A percentile compares a stretch with the other conserved stretches of the same genome.
Evolutionary conservation across 2,113 vertebrate species (phyloP).

Genomic region (Pithys albifrons): DNA sequence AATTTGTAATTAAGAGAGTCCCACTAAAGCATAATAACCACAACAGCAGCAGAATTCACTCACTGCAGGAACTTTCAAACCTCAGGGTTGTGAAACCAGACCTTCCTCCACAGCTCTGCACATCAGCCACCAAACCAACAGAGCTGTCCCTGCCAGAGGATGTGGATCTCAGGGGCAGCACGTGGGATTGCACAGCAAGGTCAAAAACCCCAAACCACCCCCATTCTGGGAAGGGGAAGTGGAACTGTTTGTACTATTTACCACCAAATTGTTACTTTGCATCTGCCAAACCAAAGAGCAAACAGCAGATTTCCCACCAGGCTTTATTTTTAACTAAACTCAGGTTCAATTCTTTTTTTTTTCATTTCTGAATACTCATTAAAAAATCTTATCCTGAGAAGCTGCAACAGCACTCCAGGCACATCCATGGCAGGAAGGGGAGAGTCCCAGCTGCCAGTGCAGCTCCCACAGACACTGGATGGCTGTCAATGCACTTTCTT

Average conservation of each 20-base stretch:
- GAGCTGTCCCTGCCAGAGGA: background rate
- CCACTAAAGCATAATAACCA: background rate
- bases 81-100: accelerated
- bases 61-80: background rate
- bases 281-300: background rate
- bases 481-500: background rate
- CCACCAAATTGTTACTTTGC: background rate
- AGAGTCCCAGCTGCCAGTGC: background rate
- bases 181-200: background rate
- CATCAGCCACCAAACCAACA: background rate
- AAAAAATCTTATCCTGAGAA: background rate
- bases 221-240: constrained; percentile 27
- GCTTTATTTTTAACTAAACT: background rate
- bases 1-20: background rate
- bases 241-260: background rate
- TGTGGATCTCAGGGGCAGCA: background rate
- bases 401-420: background rate
- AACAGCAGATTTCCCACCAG: background rate
- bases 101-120: background rate
- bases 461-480: background rate
- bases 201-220: background rate
- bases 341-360: background rate
- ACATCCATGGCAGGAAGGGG: background rate
- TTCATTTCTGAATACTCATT: background rate
- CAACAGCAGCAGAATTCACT: background rate